phyloP scores from a whole-genome alignment of 1,140 invertebrate genomes.

The Drosophila carrolli region DNA sequence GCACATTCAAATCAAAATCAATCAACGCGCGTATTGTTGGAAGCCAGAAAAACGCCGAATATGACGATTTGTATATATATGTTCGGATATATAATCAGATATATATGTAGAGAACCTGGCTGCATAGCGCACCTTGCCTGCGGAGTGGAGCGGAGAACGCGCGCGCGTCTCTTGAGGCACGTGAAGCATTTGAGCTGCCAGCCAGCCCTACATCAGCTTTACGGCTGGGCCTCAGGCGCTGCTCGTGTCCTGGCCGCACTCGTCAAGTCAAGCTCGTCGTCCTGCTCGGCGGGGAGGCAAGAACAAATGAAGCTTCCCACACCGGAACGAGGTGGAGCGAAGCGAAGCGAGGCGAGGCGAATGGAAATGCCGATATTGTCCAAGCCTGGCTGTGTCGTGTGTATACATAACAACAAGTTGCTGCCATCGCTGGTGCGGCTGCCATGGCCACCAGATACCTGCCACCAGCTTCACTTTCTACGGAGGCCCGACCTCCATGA shows the following conservation, averaged over 20 bases:
- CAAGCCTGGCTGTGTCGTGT: constrained; percentile 28
- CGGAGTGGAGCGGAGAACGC: constrained; percentile 41
- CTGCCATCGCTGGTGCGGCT: constrained; percentile 40
- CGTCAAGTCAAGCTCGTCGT: constrained; percentile 48
- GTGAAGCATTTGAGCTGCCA: constrained; percentile 75
- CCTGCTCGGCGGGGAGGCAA: constrained; percentile 44
- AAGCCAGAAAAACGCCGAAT: constrained; percentile 36
- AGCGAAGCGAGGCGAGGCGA: constrained; percentile 18
- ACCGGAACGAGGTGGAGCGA: constrained; percentile 37
- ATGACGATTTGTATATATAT: constrained; percentile 1
- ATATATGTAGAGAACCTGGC: constrained; percentile 15
- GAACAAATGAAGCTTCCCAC: constrained; percentile 50
- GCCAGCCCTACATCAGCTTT: constrained; percentile 67
- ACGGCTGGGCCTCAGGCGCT: constrained; percentile 58
- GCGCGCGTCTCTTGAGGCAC: constrained; percentile 74
- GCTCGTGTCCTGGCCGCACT: constrained; percentile 51
- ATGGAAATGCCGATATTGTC: constrained; percentile 48
- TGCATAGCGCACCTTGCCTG: constrained; percentile 12
- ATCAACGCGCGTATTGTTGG: constrained; percentile 69
- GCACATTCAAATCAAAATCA: constrained; percentile 79
- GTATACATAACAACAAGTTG: constrained; percentile 61
- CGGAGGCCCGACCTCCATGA: constrained; percentile 31
- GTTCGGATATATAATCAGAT: constrained; percentile 6
- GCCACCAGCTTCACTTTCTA: constrained; percentile 48
- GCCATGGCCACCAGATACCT: constrained; percentile 32